Evolutionary conservation across 2,113 vertebrate genomes (phyloP).

Genomic region (Eudyptes chrysolophus): DNA sequence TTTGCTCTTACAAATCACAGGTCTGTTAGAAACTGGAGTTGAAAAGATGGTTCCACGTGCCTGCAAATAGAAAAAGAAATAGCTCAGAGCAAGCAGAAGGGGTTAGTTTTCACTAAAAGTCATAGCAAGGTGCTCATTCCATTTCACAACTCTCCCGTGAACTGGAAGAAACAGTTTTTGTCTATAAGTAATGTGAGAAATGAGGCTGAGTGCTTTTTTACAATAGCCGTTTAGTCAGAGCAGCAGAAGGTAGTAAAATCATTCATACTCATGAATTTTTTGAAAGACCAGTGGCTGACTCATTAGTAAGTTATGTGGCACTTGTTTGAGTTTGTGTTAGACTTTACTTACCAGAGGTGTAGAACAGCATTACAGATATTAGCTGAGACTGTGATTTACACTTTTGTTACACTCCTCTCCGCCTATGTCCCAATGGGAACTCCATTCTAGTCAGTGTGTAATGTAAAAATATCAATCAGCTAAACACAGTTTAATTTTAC

Average conservation of each 20-base stretch:
- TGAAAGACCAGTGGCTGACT: conserved; percentile 23
- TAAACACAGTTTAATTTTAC: conserved; percentile 51
- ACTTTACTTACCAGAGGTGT: not conserved
- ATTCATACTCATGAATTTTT: conserved; percentile 6
- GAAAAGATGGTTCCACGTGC: not conserved
- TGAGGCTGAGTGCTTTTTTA: conserved; percentile 37
- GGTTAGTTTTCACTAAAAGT: not conserved
- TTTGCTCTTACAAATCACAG: not conserved
- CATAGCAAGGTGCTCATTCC: not conserved
- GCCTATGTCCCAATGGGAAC: not conserved
- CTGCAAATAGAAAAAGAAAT: not conserved
- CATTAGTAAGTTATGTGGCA: not conserved
- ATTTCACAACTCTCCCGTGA: not conserved
- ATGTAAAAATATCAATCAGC: not conserved
- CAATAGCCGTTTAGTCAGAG: conserved; percentile 36
- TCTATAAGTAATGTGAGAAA: conserved; percentile 47
- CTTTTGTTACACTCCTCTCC: not conserved
- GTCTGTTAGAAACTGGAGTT: not conserved
- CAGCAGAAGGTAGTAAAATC: conserved; percentile 32
- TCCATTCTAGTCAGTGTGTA: not conserved
- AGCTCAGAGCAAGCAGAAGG: not conserved
- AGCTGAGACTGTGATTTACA: not conserved
- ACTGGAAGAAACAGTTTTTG: conserved; percentile 15
- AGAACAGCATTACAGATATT: not conserved
- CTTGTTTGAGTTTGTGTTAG: not conserved